Conservation (phyloP, 2,797 vertebrate species). For the Argya squamiceps region DNA sequence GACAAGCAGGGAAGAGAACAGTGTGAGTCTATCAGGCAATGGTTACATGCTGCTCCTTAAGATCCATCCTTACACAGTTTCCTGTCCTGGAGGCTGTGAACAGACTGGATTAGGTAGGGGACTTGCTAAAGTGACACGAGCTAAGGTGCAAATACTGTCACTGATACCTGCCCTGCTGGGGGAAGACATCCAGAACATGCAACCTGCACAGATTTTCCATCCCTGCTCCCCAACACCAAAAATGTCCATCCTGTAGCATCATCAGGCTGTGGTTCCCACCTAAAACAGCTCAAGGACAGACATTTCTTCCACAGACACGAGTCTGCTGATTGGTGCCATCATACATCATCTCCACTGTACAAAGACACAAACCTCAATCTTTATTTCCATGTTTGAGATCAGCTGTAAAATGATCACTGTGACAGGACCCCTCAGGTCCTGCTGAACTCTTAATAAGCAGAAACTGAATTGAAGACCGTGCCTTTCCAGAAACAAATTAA, state of each 20-base stretch:
- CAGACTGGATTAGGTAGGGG: not conserved
- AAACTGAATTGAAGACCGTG: not conserved
- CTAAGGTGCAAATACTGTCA: not conserved
- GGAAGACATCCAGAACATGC: not conserved
- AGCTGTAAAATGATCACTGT: not conserved
- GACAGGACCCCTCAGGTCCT: not conserved
- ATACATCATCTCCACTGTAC: not conserved
- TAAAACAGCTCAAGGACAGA: not conserved
- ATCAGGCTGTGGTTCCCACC: not conserved
- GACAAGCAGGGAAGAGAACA: not conserved
- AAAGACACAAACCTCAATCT: not conserved
- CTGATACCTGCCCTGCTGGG: not conserved
- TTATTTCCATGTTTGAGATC: not conserved
- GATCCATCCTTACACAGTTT: not conserved
- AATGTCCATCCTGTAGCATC: not conserved
- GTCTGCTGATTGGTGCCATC: not conserved
- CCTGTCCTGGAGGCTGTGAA: not conserved
- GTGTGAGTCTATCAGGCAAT: not conserved
- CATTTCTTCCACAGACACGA: not conserved
- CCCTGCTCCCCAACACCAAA: not conserved
- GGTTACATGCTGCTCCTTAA: accelerated
- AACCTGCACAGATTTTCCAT: not conserved
- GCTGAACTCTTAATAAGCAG: not conserved
- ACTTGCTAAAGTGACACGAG: not conserved
- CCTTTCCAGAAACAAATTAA: not conserved